Evolutionary conservation across 1,140 invertebrate genomes (phyloP).

Genomic region (Rhagoletis pomonella): DNA sequence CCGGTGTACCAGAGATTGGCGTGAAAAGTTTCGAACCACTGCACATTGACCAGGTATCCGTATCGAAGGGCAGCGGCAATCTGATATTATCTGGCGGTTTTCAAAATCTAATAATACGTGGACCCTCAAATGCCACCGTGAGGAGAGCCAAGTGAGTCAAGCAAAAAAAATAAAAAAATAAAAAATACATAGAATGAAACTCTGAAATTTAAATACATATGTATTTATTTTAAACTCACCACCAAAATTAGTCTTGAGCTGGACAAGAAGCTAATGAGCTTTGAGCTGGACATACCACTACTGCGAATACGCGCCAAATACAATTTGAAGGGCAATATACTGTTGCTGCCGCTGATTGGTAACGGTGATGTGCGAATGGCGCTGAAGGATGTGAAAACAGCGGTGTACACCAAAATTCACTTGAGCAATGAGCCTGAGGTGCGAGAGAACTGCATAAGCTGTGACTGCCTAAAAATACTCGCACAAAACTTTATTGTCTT

Average conservation of each 20-base stretch:
- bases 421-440: conserved; percentile 71
- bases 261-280: conserved; percentile 74
- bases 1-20: conserved; percentile 75
- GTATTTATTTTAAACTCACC: not conserved
- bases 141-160: conserved; percentile 64
- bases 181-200: not conserved
- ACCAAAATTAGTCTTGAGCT: conserved; percentile 73
- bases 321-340: conserved; percentile 77
- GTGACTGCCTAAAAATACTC: not conserved
- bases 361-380: conserved; percentile 76
- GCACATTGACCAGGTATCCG: conserved; percentile 74
- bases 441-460: not conserved
- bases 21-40: conserved; percentile 75
- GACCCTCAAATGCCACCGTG: conserved; percentile 75
- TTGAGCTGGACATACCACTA: conserved; percentile 76
- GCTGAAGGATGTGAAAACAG: conserved; percentile 75
- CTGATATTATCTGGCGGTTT: conserved; percentile 75
- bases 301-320: conserved; percentile 77
- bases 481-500: not conserved
- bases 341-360: conserved; percentile 77
- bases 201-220: not conserved
- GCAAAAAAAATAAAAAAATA: not conserved
- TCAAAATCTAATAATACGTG: conserved; percentile 74
- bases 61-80: conserved; percentile 75
- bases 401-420: conserved; percentile 75